Conservation (phyloP, 2,888 invertebrate species). For the Drosophila affinis region DNA sequence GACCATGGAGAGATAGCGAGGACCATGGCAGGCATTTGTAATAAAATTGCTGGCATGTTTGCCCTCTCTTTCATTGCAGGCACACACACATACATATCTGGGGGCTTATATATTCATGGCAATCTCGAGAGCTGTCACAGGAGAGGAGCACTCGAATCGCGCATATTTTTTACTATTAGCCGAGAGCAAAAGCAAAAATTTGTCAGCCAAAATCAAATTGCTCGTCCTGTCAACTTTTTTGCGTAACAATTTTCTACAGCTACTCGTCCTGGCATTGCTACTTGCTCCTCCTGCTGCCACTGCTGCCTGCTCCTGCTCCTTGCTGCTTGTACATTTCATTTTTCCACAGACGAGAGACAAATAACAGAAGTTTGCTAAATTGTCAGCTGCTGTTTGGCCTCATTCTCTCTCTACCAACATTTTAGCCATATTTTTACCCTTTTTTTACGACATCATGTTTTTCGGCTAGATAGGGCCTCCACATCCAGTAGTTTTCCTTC, state of each 20-base stretch:
- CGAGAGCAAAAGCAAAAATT: constrained; percentile 52
- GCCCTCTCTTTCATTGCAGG: not conserved
- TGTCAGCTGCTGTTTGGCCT: constrained; percentile 56
- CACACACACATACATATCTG: constrained; percentile 18
- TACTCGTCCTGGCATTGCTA: not conserved
- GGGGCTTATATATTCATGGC: constrained; percentile 67
- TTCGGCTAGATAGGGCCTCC: constrained; percentile 52
- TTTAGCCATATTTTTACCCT: constrained; percentile 35
- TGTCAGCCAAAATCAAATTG: constrained; percentile 74
- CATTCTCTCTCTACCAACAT: constrained; percentile 11
- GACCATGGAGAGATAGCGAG: not conserved
- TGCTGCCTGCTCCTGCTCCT: not conserved
- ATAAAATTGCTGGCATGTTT: constrained; percentile 19
- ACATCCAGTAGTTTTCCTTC: constrained; percentile 18
- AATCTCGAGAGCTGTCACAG: constrained; percentile 73
- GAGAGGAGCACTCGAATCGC: constrained; percentile 52
- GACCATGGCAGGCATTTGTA: constrained; percentile 14
- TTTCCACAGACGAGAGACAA: constrained; percentile 57
- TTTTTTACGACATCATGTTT: constrained; percentile 57
- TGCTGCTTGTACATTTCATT: constrained; percentile 44
- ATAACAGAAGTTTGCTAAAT: constrained; percentile 70
- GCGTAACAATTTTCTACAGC: constrained; percentile 53
- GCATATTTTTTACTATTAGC: constrained; percentile 70
- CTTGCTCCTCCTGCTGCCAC: too few species aligned
- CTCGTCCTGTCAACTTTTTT: constrained; percentile 67